Evolutionary conservation across 2,888 invertebrate genomes (phyloP).

Genomic region (Dilophus febrilis): DNA sequence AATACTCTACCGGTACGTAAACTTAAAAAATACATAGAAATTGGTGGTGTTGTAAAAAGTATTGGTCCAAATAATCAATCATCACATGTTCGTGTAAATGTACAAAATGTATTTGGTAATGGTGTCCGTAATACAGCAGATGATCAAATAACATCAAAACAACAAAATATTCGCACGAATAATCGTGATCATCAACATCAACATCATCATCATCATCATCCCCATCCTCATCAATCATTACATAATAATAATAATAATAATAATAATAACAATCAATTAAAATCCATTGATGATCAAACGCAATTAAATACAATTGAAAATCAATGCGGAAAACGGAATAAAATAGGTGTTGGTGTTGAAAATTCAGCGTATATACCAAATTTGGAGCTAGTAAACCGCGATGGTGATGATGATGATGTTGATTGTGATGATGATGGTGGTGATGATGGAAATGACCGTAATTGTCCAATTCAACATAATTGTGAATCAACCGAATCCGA

Average conservation of each 20-base stretch:
- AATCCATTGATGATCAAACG: constrained; percentile 9
- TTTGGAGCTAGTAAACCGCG: constrained; percentile 26
- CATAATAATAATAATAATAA: constrained; percentile 11
- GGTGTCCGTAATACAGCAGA: neutral
- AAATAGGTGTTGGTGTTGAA: constrained; percentile 41
- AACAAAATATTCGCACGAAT: too few species aligned
- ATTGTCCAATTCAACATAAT: constrained; percentile 9
- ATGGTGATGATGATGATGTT: constrained; percentile 1
- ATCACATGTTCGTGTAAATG: constrained; percentile 26
- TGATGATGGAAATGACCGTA: constrained; percentile 15
- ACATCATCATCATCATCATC: constrained; percentile 8
- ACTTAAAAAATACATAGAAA: constrained; percentile 35
- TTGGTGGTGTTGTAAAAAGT: constrained; percentile 31
- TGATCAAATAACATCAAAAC: too few species aligned
- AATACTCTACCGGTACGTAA: constrained; percentile 39
- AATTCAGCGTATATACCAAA: constrained; percentile 62
- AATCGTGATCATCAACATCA: too few species aligned
- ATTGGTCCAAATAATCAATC: constrained; percentile 23
- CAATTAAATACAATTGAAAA: constrained; percentile 14
- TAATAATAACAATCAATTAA: too few species aligned
- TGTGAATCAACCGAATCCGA: constrained; percentile 57
- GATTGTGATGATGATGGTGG: constrained; percentile 1
- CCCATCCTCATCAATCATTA: constrained; percentile 25
- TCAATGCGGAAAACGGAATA: constrained; percentile 32
- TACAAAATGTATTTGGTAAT: constrained; percentile 28